Evolutionary conservation across 2,797 vertebrate genomes (phyloP), one percentile per base, ranked within the genome.

Genomic region (Sebastes itinus): DNA sequence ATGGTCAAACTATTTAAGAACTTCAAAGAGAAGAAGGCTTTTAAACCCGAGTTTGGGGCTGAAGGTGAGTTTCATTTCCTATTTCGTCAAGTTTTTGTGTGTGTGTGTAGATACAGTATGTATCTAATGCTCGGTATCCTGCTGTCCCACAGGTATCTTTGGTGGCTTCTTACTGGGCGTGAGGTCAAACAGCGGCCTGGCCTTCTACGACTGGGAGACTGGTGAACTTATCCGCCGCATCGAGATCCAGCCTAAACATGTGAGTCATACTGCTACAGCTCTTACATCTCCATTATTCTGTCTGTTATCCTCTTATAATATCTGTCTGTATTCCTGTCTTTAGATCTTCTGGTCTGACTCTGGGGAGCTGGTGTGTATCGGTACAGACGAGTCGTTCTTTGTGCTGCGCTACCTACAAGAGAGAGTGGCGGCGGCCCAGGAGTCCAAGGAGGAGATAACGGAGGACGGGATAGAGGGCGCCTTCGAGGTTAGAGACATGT

Each of bases 281-380:
- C 7, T 11, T 6, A 5, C 13, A 2, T 14, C 14, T 60, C 9
- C 13, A 25, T 1, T 4, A 0, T 3, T 35, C 6, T 22, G 7
- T 61, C 22, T 28, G 0, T 11, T 1, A 5, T 1, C 2, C 12
- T 75, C n/a, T 55, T 2, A 4, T 38, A 59, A 42, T 14, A 30
- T 5, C n/a, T 27, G 33, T 14, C 35, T 38, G 6, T 66, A 22
- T 7, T 63, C 9, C 20, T 77, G 12, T 77, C 38, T 68, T 12
- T 82, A 99, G 97, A 97, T 98, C 90, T 98, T 98, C 95, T 98
- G 98, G 97, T 98, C 98, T 10, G 98, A 98, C 86, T 98, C 97
- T 5, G 97, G 98, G 75, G 98, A 99, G 90, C 95, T 99, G 11
- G 96, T 98, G 84, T 97, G 97, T 85, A 98, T 99, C 65, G 97